Percentiles rank a stretch among this genome's conserved stretches.
phyloP scores from a whole-genome alignment of 30 jellyfish, hydroid and myxozoan genomes.

The Aurelia sp. region DNA sequence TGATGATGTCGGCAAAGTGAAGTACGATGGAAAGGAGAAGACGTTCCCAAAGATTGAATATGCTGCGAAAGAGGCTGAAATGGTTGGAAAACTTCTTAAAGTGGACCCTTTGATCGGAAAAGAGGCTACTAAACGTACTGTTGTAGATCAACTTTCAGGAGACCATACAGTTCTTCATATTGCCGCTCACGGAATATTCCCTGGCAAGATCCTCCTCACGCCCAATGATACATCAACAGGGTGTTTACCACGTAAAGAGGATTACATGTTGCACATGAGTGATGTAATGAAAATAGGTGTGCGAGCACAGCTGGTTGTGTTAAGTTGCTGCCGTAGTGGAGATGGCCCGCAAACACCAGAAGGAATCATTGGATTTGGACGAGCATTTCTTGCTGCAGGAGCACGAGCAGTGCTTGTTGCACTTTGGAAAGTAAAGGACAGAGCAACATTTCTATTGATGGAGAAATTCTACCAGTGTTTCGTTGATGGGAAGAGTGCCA shows the following conservation, averaged over 20 bases:
- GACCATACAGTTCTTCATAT: neutral
- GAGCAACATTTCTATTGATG: neutral
- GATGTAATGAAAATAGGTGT: neutral
- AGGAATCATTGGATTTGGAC: constrained; percentile 5
- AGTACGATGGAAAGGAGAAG: no score
- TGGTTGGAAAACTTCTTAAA: neutral
- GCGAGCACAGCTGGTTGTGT: neutral
- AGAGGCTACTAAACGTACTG: neutral
- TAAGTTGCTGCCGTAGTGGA: neutral
- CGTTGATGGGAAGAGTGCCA: no score
- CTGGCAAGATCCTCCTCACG: neutral
- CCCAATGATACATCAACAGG: neutral
- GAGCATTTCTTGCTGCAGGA: constrained; percentile 16
- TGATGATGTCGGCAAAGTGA: no score
- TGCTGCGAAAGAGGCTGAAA: neutral
- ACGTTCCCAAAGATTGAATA: neutral
- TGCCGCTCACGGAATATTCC: neutral
- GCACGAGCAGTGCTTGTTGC: constrained; percentile 3
- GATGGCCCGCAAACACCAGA: neutral
- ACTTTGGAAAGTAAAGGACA: neutral
- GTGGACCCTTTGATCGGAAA: neutral
- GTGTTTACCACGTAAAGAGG: neutral
- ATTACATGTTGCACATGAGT: neutral
- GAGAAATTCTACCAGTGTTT: neutral
- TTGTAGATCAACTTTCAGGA: neutral